These are phyloP conservation scores for Fistularia commersonii DNA, from an alignment of 2,797 vertebrate genomes.

Conservation along the genomic window DNA sequence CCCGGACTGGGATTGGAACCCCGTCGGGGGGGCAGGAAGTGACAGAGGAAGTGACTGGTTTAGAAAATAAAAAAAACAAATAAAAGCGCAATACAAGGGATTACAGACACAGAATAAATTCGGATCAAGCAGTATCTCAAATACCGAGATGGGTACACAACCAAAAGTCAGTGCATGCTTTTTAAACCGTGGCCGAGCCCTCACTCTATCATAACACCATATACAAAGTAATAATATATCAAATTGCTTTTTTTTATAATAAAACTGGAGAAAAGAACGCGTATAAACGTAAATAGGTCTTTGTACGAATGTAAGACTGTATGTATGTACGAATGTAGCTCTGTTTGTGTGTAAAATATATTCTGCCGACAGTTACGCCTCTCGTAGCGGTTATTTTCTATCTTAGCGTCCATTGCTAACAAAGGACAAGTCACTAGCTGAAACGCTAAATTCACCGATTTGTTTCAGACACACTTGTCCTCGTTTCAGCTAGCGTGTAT, in stretches of 20 bases:
- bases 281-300: constrained; percentile 64
- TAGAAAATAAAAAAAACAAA: constrained; percentile 54
- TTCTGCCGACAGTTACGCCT: no score
- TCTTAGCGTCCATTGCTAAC: no score
- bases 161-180: constrained; percentile 67
- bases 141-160: no score
- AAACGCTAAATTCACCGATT: no score
- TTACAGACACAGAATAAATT: no score
- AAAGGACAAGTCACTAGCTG: background rate
- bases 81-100: constrained; percentile 42
- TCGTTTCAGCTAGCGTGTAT: no score
- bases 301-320: constrained; percentile 64
- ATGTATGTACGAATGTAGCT: constrained; percentile 55
- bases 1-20: constrained; percentile 13
- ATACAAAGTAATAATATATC: constrained; percentile 72
- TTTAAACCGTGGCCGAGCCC: constrained; percentile 62
- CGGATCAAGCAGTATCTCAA: no score
- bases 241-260: constrained; percentile 71
- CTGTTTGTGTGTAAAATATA: constrained; percentile 65
- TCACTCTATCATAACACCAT: constrained; percentile 65
- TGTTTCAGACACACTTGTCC: no score
- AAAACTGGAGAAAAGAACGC: constrained; percentile 57
- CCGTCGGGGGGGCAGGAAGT: background rate
- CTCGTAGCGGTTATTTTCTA: no score
- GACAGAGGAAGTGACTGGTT: constrained; percentile 12